phyloP scores from a whole-genome alignment of 1,140 invertebrate genomes.

The Oedothorax gibbosus region DNA sequence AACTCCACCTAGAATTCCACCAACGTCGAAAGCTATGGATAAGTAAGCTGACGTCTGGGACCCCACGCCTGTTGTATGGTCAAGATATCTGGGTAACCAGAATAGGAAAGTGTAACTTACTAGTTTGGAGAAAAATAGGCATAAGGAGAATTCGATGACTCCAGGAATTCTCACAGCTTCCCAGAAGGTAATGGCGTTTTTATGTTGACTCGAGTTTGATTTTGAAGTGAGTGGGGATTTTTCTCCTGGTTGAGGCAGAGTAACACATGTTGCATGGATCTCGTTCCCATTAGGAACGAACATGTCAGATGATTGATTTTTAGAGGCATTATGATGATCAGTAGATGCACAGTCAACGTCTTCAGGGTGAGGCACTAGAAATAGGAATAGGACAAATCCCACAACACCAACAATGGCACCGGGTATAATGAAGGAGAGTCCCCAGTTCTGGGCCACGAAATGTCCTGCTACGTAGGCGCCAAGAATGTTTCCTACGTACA shows the following conservation, averaged over 20 bases:
- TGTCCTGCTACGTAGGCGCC: constrained; percentile 83
- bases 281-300: background rate
- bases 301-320: constrained; percentile 7
- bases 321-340: background rate
- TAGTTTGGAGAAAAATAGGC: constrained; percentile 96
- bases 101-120: constrained; percentile 97
- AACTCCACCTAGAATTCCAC: constrained; percentile 89
- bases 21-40: constrained; percentile 91
- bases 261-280: constrained; percentile 7
- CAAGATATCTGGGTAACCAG: constrained; percentile 94
- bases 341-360: constrained; percentile 73
- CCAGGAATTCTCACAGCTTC: constrained; percentile 88
- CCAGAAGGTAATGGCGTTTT: constrained; percentile 81
- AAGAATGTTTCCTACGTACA: constrained; percentile 94
- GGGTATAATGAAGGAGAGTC: constrained; percentile 91
- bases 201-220: constrained; percentile 28
- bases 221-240: constrained; percentile 11
- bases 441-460: constrained; percentile 90
- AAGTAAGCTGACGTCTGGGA: constrained; percentile 83
- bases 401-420: constrained; percentile 83
- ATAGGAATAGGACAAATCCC: constrained; percentile 87
- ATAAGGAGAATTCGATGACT: constrained; percentile 93
- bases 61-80: constrained; percentile 77
- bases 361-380: constrained; percentile 81
- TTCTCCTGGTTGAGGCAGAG: constrained; percentile 32